phyloP scores from a whole-genome alignment of 2,113 vertebrate species.

The Morone saxatilis region DNA sequence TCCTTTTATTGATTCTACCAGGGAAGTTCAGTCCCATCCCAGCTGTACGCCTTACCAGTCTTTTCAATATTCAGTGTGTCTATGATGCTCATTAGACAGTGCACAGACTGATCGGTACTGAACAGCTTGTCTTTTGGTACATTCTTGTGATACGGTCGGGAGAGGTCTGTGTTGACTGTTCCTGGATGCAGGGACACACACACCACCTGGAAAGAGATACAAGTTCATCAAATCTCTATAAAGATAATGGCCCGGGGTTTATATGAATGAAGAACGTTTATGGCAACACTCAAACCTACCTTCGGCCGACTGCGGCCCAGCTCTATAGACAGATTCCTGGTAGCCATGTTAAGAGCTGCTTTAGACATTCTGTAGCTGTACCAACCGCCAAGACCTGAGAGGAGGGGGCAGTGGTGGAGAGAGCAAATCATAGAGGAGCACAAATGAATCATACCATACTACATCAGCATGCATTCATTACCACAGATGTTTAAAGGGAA shows the following conservation, averaged over 20 bases:
- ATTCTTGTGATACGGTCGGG: conserved; percentile 78
- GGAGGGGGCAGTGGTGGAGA: neutral
- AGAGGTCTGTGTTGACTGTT: conserved; percentile 81
- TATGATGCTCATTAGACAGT: conserved; percentile 75
- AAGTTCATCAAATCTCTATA: neutral
- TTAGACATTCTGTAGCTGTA: conserved; percentile 83
- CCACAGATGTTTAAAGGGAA: too few relatives aligned
- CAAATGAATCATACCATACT: neutral
- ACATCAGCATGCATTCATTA: neutral
- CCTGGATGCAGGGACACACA: conserved; percentile 82
- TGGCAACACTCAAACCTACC: conserved; percentile 19
- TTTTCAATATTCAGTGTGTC: conserved; percentile 66
- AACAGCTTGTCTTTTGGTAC: conserved; percentile 79
- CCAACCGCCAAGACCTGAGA: conserved; percentile 79
- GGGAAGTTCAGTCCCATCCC: conserved; percentile 64
- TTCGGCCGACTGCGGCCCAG: conserved; percentile 72
- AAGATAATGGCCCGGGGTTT: neutral
- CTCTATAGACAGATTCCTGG: conserved; percentile 82
- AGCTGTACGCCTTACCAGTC: conserved; percentile 80
- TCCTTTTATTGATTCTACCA: conserved; percentile 71
- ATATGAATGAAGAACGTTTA: neutral
- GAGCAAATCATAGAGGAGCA: neutral
- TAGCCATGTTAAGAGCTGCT: conserved; percentile 84
- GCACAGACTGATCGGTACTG: conserved; percentile 74
- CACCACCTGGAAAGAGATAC: conserved; percentile 67